Conservation (phyloP, 2,888 invertebrate species). For the Aporophyla lueneburgensis region DNA sequence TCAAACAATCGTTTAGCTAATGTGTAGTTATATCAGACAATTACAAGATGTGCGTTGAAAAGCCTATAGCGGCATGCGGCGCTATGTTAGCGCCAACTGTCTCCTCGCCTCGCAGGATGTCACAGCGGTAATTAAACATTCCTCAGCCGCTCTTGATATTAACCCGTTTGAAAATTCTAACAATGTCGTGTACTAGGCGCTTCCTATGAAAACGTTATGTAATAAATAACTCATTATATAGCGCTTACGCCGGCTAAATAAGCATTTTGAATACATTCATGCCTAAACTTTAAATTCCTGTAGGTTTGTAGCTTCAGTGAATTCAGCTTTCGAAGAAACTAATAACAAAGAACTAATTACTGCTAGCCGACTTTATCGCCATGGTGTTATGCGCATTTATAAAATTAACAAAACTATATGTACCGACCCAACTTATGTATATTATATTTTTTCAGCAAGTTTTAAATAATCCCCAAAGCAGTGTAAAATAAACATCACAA, state of each 20-base stretch:
- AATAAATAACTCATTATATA: constrained; percentile 55
- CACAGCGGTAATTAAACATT: constrained; percentile 87
- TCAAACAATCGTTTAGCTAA: constrained; percentile 12
- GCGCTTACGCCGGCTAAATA: constrained; percentile 32
- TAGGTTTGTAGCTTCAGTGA: constrained; percentile 11
- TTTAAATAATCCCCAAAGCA: neutral
- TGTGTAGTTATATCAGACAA: constrained; percentile 21
- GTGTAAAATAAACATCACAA: neutral
- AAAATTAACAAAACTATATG: neutral
- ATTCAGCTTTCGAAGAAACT: neutral
- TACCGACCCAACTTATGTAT: neutral
- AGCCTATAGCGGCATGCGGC: constrained; percentile 65
- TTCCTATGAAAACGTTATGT: constrained; percentile 77
- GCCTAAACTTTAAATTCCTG: constrained; percentile 62
- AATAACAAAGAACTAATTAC: neutral
- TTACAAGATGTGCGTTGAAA: constrained; percentile 59
- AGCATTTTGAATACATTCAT: constrained; percentile 63
- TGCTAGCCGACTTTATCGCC: neutral
- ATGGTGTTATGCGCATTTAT: neutral
- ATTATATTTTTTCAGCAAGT: neutral
- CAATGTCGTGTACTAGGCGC: constrained; percentile 82
- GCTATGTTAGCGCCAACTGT: constrained; percentile 67
- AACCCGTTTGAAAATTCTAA: constrained; percentile 87
- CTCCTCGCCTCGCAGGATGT: constrained; percentile 73
- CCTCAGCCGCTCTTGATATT: constrained; percentile 82